Evolutionary conservation across 2,888 invertebrate genomes (phyloP).

Genomic region (Sepioteuthis lessoniana): DNA sequence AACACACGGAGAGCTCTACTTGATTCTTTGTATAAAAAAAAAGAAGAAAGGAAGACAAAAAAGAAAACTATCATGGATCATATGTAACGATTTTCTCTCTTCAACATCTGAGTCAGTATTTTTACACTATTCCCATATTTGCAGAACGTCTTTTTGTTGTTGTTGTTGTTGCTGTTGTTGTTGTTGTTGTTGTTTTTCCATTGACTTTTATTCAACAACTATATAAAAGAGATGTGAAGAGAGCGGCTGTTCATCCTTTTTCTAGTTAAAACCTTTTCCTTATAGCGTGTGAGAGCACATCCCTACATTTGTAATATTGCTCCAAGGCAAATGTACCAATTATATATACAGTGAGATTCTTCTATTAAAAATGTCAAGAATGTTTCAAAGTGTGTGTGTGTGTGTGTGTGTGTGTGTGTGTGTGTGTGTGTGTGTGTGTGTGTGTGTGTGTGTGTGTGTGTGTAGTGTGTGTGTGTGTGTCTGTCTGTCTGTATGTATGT

Average conservation of each 20-base stretch:
- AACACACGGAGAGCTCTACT: background rate
- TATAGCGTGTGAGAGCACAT: background rate
- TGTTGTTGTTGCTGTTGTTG: background rate
- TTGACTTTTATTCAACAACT: background rate
- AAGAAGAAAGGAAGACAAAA: too few species aligned
- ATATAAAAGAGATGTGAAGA: background rate
- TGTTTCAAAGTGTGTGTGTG: background rate
- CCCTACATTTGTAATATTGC: background rate
- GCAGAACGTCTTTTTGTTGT: background rate
- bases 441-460: too few species aligned
- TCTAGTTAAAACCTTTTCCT: background rate
- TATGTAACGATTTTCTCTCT: background rate
- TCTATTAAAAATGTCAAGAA: background rate
- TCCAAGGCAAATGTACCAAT: background rate
- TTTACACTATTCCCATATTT: background rate
- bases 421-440: too few species aligned
- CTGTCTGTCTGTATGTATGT: too few species aligned
- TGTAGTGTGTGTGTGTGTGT: too few species aligned
- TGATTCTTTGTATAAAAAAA: too few species aligned
- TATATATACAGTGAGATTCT: background rate
- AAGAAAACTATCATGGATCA: background rate
- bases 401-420: background rate
- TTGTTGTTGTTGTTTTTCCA: background rate
- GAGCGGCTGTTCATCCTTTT: background rate
- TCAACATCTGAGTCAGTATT: conserved; percentile 8